Evolutionary conservation across 2,797 vertebrate species (phyloP), one percentile per base, ranked within the genome.

Genomic region (Enteromius viviparus): DNA sequence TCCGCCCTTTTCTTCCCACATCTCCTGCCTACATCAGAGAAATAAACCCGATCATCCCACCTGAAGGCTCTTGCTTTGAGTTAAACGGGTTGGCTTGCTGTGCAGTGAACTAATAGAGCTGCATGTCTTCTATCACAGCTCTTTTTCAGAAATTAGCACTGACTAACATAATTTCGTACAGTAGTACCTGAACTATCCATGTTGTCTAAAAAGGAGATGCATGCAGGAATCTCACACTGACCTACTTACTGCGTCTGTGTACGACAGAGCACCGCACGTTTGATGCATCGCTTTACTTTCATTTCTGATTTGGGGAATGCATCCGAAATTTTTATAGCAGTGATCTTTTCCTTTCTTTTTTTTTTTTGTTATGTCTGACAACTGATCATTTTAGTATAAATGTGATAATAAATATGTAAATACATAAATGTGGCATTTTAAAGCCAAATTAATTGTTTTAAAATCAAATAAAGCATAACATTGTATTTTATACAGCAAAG

Each of bases 1-100:
- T 69, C 42, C 75, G 82, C 76, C 34, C 72, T 83, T 72, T 78
- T 45, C 71, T 76, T 64, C 80, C 80, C 60, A 74, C 60, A 53
- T 68, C 80, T 68, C 78, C 68, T 55, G 78, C 49, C 19, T 55
- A 40, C 23, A 51, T 15, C 42, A 15, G 15, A 82, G 49, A 40
- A 76, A 82, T 51, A 23, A 81, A 51, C 69, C 58, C 6, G 45
- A 42, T 45, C 62, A 55, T 72, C 70, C 42, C 34, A 40, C 80
- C 47, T 53, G 80, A 75, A 66, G 7, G 12, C 58, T 32, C 26
- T 29, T 34, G 53, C 23, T 71, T 49, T 23, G 4, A 34, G 11
- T n/a, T 49, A 51, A 51, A 72, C 2, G 10, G 6, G 11, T n/a
- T 15, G 34, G 15, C 37, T 23, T 23, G 51, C 12, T 58, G 12